These are phyloP conservation scores for Pyralis farinalis DNA, from an alignment of 2,888 invertebrate genomes.

Conservation along the genomic window DNA sequence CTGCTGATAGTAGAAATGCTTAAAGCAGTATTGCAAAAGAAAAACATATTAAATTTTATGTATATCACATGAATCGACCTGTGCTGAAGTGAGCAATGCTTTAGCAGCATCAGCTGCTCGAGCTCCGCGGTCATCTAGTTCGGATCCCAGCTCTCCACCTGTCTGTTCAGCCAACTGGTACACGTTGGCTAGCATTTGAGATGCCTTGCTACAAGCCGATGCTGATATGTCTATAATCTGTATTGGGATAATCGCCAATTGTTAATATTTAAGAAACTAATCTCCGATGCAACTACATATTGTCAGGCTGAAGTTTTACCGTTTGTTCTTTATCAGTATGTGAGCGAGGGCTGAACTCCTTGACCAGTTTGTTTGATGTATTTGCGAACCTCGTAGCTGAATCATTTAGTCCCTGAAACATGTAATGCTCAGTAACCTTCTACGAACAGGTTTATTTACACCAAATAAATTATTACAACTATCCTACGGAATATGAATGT, in stretches of 20 bases:
- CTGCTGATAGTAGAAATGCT: too few relatives aligned
- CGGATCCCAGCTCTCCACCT: constrained; percentile 5
- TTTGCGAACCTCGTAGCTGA: constrained; percentile 27
- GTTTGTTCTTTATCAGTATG: constrained; percentile 5
- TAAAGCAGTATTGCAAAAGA: too few relatives aligned
- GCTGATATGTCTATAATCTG: constrained; percentile 34
- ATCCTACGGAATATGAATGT: too few relatives aligned
- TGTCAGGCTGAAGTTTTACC: not conserved
- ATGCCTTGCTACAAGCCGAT: constrained; percentile 33
- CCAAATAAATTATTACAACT: too few relatives aligned
- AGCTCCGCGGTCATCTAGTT: constrained; percentile 21
- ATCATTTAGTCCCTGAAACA: constrained; percentile 27
- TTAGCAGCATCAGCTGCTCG: constrained; percentile 32
- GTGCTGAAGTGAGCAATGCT: constrained; percentile 28
- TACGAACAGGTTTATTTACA: too few relatives aligned
- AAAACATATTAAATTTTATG: too few relatives aligned
- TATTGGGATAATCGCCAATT: not conserved
- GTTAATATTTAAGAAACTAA: too few relatives aligned
- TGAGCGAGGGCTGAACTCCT: constrained; percentile 23
- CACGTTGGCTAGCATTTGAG: constrained; percentile 14
- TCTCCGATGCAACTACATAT: too few relatives aligned
- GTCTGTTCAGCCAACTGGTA: constrained; percentile 20
- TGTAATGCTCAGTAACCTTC: too few relatives aligned
- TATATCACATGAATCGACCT: too few relatives aligned
- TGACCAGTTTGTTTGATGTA: constrained; percentile 26